These are phyloP conservation scores for Drosophila subpulchrella DNA, from an alignment of 1,140 invertebrate species.

Conservation along the genomic window DNA sequence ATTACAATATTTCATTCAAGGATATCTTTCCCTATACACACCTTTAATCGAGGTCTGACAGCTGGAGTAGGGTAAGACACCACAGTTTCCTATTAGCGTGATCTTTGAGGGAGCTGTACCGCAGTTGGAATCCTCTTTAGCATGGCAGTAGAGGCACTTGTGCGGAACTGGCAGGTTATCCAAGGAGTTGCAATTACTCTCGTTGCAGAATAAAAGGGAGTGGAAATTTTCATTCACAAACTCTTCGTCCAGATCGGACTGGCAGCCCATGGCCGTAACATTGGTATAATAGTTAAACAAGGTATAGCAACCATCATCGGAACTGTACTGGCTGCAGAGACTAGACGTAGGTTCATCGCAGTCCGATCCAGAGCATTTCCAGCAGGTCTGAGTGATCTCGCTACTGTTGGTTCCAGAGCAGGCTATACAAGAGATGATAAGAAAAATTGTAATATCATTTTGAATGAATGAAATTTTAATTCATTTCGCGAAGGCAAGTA, in stretches of 20 bases:
- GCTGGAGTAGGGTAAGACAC: slow-evolving; percentile 52
- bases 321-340: slow-evolving; percentile 34
- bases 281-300: slow-evolving; percentile 30
- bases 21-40: slow-evolving; percentile 12
- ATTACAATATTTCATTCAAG: not conserved
- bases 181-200: slow-evolving; percentile 57
- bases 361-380: slow-evolving; percentile 4
- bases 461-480: no score
- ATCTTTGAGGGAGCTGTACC: slow-evolving; percentile 51
- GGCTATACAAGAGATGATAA: slow-evolving; percentile 30
- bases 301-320: slow-evolving; percentile 59
- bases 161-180: slow-evolving; percentile 42
- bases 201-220: slow-evolving; percentile 41
- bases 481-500: no score
- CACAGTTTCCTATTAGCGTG: slow-evolving; percentile 25
- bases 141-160: slow-evolving; percentile 60
- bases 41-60: slow-evolving; percentile 51
- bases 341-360: slow-evolving; percentile 18
- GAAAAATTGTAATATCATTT: no score
- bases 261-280: slow-evolving; percentile 55
- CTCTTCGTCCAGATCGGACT: slow-evolving; percentile 38
- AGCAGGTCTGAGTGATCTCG: slow-evolving; percentile 47
- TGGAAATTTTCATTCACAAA: slow-evolving; percentile 43
- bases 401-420: slow-evolving; percentile 55
- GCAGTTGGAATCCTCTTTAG: slow-evolving; percentile 58